Percentiles rank a stretch among this genome's conserved stretches.
phyloP scores from a whole-genome alignment of 1,140 invertebrate species.

The Pantala flavescens region DNA sequence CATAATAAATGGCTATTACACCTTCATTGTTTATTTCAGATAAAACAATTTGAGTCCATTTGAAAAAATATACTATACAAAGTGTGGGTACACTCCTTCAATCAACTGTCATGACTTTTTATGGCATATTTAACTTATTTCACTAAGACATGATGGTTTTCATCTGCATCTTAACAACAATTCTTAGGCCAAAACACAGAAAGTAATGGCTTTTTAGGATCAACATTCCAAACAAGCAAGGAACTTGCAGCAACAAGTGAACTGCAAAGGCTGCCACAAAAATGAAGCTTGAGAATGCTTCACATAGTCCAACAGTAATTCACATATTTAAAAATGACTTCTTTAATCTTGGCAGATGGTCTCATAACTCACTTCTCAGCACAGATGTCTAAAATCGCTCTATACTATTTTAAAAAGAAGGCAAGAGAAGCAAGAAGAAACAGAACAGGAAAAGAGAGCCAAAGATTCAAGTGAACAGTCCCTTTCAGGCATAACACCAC shows the following conservation, averaged over 20 bases:
- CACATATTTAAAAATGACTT: neutral
- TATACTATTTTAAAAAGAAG: neutral
- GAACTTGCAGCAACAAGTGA: neutral
- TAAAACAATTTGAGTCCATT: neutral
- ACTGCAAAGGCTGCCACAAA: neutral
- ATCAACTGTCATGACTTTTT: constrained; percentile 1
- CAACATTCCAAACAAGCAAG: constrained; percentile 9
- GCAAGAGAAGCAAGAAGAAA: neutral
- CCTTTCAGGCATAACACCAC: neutral
- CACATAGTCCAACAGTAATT: neutral
- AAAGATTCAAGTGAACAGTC: constrained; percentile 1
- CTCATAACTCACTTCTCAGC: neutral
- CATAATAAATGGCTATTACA: neutral
- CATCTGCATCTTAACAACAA: neutral
- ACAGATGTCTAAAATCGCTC: neutral
- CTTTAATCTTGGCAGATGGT: neutral
- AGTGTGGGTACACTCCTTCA: neutral
- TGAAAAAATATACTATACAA: constrained; percentile 2
- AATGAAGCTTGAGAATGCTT: neutral
- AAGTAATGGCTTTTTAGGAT: neutral
- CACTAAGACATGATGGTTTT: neutral
- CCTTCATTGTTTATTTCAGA: neutral
- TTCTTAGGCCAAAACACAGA: constrained; percentile 5
- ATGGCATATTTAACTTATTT: constrained; percentile 7
- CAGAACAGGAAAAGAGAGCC: neutral